Conservation (phyloP, 2,797 vertebrate genomes). For the Sylvilagus floridanus region DNA sequence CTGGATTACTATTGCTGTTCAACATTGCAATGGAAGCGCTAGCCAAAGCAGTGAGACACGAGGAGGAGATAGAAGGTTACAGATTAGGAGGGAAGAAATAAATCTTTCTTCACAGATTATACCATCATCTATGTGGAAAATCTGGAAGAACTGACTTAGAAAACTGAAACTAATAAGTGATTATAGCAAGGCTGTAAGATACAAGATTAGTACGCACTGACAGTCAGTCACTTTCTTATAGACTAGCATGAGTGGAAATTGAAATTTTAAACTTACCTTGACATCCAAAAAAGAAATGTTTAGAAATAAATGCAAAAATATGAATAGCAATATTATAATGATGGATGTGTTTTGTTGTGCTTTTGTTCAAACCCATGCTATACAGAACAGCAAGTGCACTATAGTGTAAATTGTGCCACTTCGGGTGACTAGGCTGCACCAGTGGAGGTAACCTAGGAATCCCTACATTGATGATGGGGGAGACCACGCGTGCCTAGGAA, state of each 20-base stretch:
- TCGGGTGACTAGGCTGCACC: background rate
- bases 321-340: background rate
- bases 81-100: too few relatives aligned
- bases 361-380: background rate
- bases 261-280: background rate
- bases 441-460: background rate
- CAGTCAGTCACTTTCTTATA: background rate
- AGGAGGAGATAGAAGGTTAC: background rate
- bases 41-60: background rate
- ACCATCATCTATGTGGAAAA: background rate
- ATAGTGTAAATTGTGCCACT: background rate
- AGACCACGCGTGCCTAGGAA: background rate
- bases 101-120: background rate
- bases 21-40: background rate
- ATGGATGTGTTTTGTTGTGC: background rate
- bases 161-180: background rate
- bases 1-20: background rate
- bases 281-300: background rate
- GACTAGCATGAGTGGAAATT: background rate
- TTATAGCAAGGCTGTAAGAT: background rate
- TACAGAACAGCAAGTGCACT: background rate
- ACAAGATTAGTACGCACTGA: background rate
- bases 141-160: background rate
- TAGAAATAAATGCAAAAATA: background rate
- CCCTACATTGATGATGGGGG: too few relatives aligned